phyloP scores from a whole-genome alignment of 2,888 invertebrate genomes.

The Sisyra terminalis region DNA sequence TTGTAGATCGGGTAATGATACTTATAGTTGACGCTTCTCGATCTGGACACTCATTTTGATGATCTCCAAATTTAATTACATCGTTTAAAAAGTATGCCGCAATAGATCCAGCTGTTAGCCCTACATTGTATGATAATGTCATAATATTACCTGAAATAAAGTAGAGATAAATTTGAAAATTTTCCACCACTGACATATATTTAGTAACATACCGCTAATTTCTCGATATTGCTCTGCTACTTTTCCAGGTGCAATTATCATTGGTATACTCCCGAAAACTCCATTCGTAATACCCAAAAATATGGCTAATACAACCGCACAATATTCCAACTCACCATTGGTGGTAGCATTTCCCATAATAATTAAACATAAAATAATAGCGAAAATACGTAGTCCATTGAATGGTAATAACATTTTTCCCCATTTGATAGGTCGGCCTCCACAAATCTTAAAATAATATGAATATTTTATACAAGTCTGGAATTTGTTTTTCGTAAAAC shows the following conservation, averaged over 20 bases:
- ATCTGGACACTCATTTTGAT: not conserved
- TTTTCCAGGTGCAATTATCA: conserved; percentile 79
- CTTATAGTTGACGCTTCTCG: too few species aligned
- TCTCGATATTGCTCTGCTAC: conserved; percentile 76
- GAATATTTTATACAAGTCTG: conserved; percentile 11
- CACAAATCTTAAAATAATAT: conserved; percentile 21
- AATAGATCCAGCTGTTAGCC: conserved; percentile 66
- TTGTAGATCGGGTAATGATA: too few species aligned
- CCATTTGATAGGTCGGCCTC: conserved; percentile 10
- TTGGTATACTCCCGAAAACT: conserved; percentile 77
- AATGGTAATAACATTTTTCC: conserved; percentile 5
- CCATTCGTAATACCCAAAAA: conserved; percentile 73
- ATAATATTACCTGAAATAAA: conserved; percentile 64
- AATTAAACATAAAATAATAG: conserved; percentile 3
- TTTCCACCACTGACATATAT: not conserved
- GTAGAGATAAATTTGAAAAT: not conserved
- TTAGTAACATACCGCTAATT: conserved; percentile 48
- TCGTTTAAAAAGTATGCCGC: conserved; percentile 62
- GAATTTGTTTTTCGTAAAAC: conserved; percentile 4
- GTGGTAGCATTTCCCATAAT: conserved; percentile 12
- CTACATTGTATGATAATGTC: conserved; percentile 82
- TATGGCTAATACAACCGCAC: conserved; percentile 47
- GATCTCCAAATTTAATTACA: conserved; percentile 6
- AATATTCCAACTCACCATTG: conserved; percentile 31
- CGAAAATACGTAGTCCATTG: conserved; percentile 6